Evolutionary conservation across 2,888 invertebrate species (phyloP).

Genomic region (Epsilonema sp.): DNA sequence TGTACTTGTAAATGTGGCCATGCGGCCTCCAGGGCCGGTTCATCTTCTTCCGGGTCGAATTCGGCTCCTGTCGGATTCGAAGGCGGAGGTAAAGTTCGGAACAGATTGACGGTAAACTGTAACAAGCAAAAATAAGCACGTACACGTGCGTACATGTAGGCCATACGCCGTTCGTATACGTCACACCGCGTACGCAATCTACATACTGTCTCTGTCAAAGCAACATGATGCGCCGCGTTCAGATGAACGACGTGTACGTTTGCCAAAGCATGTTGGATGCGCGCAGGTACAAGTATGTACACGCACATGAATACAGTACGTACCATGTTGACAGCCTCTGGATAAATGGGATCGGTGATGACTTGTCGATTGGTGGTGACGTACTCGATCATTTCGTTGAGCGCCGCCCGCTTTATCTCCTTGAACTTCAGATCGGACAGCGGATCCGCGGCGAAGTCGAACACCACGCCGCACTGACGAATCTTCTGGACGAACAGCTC

Average conservation of each 20-base stretch:
- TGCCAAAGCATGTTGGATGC: too few species aligned
- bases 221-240: too few species aligned
- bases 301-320: too few species aligned
- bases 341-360: conserved; percentile 61
- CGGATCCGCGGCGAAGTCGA: conserved; percentile 80
- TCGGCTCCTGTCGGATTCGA: conserved; percentile 55
- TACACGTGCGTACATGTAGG: too few species aligned
- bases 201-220: too few species aligned
- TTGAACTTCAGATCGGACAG: conserved; percentile 95
- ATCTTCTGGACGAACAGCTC: conserved; percentile 89
- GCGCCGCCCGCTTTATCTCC: conserved; percentile 75
- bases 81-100: conserved; percentile 68
- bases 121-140: neutral
- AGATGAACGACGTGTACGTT: too few species aligned
- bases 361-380: conserved; percentile 58
- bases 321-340: conserved; percentile 96
- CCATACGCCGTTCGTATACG: too few species aligned
- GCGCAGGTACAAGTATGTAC: too few species aligned
- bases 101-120: conserved; percentile 59
- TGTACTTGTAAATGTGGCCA: conserved; percentile 78
- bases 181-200: too few species aligned
- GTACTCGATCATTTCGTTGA: conserved; percentile 92
- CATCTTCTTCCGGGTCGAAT: conserved; percentile 77
- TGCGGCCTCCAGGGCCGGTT: conserved; percentile 73
- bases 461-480: conserved; percentile 89